phyloP scores from a whole-genome alignment of 64 coral and sea anemone genomes.

The Actinia tenebrosa region DNA sequence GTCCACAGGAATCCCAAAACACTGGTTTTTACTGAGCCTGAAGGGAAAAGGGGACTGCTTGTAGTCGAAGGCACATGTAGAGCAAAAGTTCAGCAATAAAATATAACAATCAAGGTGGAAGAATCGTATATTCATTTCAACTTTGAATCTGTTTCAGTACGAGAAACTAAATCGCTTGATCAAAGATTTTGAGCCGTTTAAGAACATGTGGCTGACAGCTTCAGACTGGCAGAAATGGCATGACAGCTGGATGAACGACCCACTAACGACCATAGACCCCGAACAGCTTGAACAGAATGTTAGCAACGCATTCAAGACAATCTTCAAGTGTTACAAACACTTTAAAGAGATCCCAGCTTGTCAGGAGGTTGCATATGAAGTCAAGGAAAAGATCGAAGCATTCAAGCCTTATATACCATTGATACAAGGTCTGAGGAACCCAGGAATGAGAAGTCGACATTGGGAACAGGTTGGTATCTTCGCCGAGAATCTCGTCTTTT shows the following conservation, averaged over 20 bases:
- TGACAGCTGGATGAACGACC: conserved; percentile 99
- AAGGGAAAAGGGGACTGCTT: no score
- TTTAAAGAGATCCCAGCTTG: conserved; percentile 91
- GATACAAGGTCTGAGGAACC: conserved; percentile 92
- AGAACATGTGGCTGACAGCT: conserved; percentile 97
- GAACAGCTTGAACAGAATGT: conserved; percentile 97
- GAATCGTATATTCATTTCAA: not conserved
- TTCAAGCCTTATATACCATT: conserved; percentile 97
- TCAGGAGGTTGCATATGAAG: conserved; percentile 90
- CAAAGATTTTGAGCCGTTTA: conserved; percentile 96
- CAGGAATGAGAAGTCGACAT: conserved; percentile 98
- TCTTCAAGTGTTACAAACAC: conserved; percentile 91
- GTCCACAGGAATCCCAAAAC: no score
- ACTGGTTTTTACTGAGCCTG: no score
- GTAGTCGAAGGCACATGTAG: no score
- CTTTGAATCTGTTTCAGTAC: conserved; percentile 48
- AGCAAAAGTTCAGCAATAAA: no score
- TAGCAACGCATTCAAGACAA: conserved; percentile 78
- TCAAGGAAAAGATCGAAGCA: conserved; percentile 85
- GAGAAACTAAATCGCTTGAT: conserved; percentile 83
- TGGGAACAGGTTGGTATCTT: conserved; percentile 85
- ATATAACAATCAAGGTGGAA: no score
- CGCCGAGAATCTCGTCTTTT: no score
- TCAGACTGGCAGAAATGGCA: conserved; percentile 99
- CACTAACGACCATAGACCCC: conserved; percentile 92